phyloP scores from a whole-genome alignment of 2,888 invertebrate species.

The Girardia tigrina region DNA sequence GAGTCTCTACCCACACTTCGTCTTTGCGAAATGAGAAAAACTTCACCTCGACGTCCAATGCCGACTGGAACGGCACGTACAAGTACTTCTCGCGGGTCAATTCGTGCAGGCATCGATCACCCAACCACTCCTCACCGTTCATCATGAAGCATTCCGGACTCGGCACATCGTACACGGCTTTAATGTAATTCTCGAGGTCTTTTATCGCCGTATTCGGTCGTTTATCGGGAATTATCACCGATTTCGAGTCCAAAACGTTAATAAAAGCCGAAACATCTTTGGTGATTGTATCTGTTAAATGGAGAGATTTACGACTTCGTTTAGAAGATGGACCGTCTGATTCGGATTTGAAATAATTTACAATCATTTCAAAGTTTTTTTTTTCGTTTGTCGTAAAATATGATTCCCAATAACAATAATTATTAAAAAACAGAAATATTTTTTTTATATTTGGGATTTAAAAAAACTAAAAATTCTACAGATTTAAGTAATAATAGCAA shows the following conservation, averaged over 20 bases:
- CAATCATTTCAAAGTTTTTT: too few species aligned
- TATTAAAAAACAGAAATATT: too few species aligned
- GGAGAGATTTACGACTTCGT: background rate
- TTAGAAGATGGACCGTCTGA: background rate
- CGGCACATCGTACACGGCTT: background rate
- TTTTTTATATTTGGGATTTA: too few species aligned
- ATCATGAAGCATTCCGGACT: background rate
- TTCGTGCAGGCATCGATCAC: background rate
- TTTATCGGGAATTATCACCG: background rate
- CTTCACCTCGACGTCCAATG: background rate
- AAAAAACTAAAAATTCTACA: too few species aligned
- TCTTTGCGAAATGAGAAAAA: conserved; percentile 1
- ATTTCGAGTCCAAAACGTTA: background rate
- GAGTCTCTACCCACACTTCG: background rate
- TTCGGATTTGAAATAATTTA: background rate
- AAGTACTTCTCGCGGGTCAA: background rate
- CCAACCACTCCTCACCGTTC: background rate
- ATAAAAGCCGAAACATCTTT: background rate
- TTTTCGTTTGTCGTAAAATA: too few species aligned
- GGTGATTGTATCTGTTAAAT: background rate
- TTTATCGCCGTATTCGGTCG: background rate
- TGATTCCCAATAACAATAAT: too few species aligned
- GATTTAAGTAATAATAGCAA: too few species aligned
- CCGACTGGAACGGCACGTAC: background rate
- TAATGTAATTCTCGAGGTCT: conserved; percentile 1